Base-by-base conservation (phyloP, 2,888 invertebrate species). In the Acutogordius australiensis region DNA sequence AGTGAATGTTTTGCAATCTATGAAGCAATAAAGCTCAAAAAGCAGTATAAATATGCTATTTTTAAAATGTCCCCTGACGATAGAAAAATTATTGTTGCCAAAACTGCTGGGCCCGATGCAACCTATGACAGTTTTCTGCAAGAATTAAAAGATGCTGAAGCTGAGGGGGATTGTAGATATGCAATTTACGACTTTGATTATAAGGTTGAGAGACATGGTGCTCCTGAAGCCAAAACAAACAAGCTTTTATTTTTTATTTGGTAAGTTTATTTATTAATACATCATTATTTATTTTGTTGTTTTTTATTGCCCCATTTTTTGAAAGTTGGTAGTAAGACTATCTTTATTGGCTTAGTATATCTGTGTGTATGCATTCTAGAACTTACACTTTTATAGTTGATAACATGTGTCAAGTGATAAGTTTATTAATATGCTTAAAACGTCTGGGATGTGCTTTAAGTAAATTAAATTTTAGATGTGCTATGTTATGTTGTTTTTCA, bases 221-320 rank as follows among this genome's bases (percentile, higher is more conserved):
- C 88, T 68, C 85, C 87, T 66, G 87, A 86, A 71, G 76, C 76
- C 66, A 88, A 87, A 79, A 88, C 88, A 80, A 87, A 90, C 75
- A 90, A 90, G 74, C 76, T 90, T 67, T 85, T 91, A 79, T 80
- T 90, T 71, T 86, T 91, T 84, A 85, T 85, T 71, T 88, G 88
- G 88, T 70, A 62, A 64, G 66, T 60, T 2, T 13, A 58, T 13
- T 23, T 44, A 51, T 21, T 51, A 51, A n/a, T 13, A 8, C 37
- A 13, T 37, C n/a, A n/a, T n/a, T n/a, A n/a, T n/a, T n/a, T n/a
- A n/a, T n/a, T n/a, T n/a, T n/a, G n/a, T n/a, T n/a, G n/a, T n/a
- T n/a, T n/a, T n/a, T n/a, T n/a, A n/a, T n/a, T n/a, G n/a, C n/a
- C n/a, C n/a, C n/a, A n/a, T n/a, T n/a, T n/a, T n/a, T n/a, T n/a